Base-by-base conservation (phyloP, 2,888 invertebrate species). In the Tiliacea citrago region DNA sequence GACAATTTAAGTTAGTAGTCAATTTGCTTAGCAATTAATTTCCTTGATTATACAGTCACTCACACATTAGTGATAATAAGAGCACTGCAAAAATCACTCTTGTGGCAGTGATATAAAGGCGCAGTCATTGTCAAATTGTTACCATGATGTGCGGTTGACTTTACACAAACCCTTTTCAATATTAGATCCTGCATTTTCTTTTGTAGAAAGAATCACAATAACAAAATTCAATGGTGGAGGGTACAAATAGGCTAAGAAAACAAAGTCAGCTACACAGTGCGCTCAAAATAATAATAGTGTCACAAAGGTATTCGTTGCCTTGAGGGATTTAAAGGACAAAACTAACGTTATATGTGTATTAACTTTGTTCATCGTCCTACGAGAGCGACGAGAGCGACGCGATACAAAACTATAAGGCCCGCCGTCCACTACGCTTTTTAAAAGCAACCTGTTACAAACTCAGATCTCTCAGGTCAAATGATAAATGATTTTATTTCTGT, bases 231-330 rank as follows among this genome's bases (percentile, higher is more conserved):
- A 68, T 58, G 29, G n/a, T 49, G 29, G 35, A 35, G 12, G 13
- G 42, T 58, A 67, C 47, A 79, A 73, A 74, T 66, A 67, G 61
- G 18, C 42, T 61, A 57, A 58, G 55, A 74, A 67, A 63, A 72
- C 53, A 61, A 68, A 67, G 62, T 57, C 65, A 60, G 39, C 49
- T 69, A 53, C 68, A 81, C 72, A 76, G 69, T 45, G 49, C 39
- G 12, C 57, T 45, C 68, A 73, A 55, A 65, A 68, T 76, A 29
- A 29, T 29, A 85, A 83, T 77, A 72, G 55, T 62, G n/a, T 47
- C 60, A 65, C 78, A 83, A 81, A 78, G 71, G 79, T 70, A 35
- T 24, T 61, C 18, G 68, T 49, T 55, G 65, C 77, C 77, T 82
- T 58, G 45, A 47, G 73, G 77, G 77, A 66, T 70, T 67, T 68